Conservation (phyloP, 1,140 invertebrate genomes). For the Holotrichia oblita region DNA sequence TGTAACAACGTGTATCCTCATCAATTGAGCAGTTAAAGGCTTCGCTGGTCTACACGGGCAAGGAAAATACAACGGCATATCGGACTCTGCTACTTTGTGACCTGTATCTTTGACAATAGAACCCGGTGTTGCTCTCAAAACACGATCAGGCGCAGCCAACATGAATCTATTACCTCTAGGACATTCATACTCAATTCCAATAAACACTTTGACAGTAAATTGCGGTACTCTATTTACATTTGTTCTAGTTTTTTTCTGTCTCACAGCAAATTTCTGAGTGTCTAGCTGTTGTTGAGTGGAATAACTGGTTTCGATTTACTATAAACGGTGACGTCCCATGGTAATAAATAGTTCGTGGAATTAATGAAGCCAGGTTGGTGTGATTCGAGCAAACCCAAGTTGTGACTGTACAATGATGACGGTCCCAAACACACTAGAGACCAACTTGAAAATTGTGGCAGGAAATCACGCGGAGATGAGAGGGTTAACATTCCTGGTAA, state of each 20-base stretch:
- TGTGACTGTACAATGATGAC: constrained; percentile 91
- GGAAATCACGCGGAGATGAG: constrained; percentile 75
- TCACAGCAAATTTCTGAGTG: constrained; percentile 27
- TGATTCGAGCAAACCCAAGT: constrained; percentile 78
- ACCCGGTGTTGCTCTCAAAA: constrained; percentile 79
- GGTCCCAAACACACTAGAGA: constrained; percentile 89
- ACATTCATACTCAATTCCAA: constrained; percentile 98
- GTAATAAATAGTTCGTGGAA: constrained; percentile 90
- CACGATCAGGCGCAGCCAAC: constrained; percentile 87
- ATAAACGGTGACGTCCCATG: constrained; percentile 90
- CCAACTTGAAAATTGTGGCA: constrained; percentile 94
- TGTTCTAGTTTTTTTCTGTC: constrained; percentile 53
- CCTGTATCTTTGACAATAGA: constrained; percentile 87
- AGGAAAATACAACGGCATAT: constrained; percentile 91
- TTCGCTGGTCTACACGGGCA: constrained; percentile 86
- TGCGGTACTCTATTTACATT: constrained; percentile 58
- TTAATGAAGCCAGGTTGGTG: constrained; percentile 88
- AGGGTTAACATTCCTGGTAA: constrained; percentile 90
- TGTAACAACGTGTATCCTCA: constrained; percentile 93
- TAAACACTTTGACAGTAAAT: constrained; percentile 92
- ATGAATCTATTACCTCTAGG: constrained; percentile 93
- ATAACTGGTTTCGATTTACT: constrained; percentile 34
- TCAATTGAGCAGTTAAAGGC: constrained; percentile 83
- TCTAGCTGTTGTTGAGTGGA: constrained; percentile 37
- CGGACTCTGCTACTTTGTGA: constrained; percentile 80